These are phyloP conservation scores for Chrysemys picta DNA, from an alignment of 2,113 vertebrate genomes.

Conservation along the genomic window DNA sequence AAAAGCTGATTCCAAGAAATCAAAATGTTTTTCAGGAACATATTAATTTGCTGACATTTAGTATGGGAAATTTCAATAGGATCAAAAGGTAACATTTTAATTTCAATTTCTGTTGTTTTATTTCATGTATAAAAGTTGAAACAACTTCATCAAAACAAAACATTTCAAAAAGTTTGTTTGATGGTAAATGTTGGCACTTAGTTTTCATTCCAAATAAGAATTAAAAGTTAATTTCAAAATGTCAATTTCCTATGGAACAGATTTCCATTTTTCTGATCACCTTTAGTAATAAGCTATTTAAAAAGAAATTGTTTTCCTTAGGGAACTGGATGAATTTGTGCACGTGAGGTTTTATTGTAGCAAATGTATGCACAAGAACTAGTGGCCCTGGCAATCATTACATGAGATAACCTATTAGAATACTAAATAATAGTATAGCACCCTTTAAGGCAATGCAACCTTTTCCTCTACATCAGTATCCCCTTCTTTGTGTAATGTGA, in stretches of 20 bases:
- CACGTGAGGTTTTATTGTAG: not conserved
- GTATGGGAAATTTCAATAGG: not conserved
- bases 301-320: not conserved
- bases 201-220: too few species aligned
- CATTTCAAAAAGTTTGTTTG: conserved; percentile 12
- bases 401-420: not conserved
- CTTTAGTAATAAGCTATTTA: not conserved
- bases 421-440: not conserved
- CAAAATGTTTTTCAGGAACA: not conserved
- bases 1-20: conserved; percentile 14
- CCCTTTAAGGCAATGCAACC: accelerated
- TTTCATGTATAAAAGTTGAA: not conserved
- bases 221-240: not conserved
- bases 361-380: not conserved
- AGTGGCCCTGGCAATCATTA: not conserved
- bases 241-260: not conserved
- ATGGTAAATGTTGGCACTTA: not conserved
- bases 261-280: not conserved
- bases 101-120: not conserved
- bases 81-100: not conserved
- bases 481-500: accelerated
- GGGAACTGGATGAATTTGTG: not conserved
- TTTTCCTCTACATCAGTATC: not conserved
- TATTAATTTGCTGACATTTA: not conserved
- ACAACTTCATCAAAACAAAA: conserved; percentile 1